Percentiles rank a stretch among this genome's conserved stretches.
These are phyloP conservation scores for Siniperca undulata DNA, from an alignment of 2,797 vertebrate species.

Conservation along the genomic window DNA sequence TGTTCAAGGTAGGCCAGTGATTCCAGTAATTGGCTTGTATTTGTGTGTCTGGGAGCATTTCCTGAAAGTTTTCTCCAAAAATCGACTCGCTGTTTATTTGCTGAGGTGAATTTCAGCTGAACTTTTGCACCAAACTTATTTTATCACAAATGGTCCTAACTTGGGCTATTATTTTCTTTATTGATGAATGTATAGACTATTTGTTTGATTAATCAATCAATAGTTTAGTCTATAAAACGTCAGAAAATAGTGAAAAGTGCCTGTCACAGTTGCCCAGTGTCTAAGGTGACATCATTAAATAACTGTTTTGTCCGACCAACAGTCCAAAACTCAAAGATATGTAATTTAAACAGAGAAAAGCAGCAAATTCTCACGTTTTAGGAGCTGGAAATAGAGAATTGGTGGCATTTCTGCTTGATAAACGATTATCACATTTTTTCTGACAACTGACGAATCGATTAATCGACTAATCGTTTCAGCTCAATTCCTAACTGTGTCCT, in stretches of 20 bases:
- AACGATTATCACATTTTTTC: background rate
- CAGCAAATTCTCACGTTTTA: background rate
- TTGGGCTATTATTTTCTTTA: background rate
- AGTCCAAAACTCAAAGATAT: background rate
- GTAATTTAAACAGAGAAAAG: background rate
- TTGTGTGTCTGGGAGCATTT: background rate
- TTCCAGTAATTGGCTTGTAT: background rate
- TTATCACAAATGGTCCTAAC: background rate
- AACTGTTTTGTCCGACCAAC: background rate
- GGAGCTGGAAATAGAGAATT: background rate
- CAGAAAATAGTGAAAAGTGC: background rate
- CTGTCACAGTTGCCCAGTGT: background rate
- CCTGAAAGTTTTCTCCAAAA: background rate
- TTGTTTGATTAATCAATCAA: background rate
- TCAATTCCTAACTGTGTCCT: background rate
- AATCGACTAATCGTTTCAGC: background rate
- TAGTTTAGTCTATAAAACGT: background rate
- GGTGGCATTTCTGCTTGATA: background rate
- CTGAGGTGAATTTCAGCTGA: slow-evolving; percentile 6
- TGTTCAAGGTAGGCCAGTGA: slow-evolving; percentile 86
- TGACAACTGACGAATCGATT: background rate
- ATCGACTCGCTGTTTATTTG: background rate
- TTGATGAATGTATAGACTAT: background rate
- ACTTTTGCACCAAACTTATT: background rate
- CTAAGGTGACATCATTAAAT: background rate